These are phyloP conservation scores for Agrotis segetum DNA, from an alignment of 2,888 invertebrate genomes.

Conservation along the genomic window DNA sequence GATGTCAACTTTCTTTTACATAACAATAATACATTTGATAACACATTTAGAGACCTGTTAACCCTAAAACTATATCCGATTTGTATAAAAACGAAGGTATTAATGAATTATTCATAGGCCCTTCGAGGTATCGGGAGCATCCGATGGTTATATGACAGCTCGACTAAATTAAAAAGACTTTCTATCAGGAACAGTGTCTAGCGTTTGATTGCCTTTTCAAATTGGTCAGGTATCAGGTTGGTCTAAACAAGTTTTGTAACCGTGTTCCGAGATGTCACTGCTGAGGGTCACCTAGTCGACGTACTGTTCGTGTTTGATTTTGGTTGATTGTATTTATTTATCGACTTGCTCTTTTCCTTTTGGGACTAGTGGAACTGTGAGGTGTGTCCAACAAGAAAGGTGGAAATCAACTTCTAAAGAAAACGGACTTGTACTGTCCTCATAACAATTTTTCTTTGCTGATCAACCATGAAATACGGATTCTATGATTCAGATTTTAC, in stretches of 20 bases:
- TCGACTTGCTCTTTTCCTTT: slow-evolving; percentile 40
- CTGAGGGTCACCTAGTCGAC: slow-evolving; percentile 58
- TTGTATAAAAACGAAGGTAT: slow-evolving; percentile 53
- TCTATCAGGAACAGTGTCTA: slow-evolving; percentile 14
- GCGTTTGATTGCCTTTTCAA: slow-evolving; percentile 37
- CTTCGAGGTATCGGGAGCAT: slow-evolving; percentile 59
- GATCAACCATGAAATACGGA: not conserved
- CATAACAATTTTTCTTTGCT: not conserved
- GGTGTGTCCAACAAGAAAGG: not conserved
- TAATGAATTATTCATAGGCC: slow-evolving; percentile 67
- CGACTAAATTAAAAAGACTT: slow-evolving; percentile 47
- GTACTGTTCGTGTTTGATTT: slow-evolving; percentile 54
- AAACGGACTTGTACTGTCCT: not conserved
- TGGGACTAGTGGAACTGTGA: slow-evolving; percentile 27
- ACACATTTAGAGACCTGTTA: slow-evolving; percentile 56
- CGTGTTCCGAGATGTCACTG: slow-evolving; percentile 63
- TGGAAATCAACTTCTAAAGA: not conserved
- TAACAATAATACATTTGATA: slow-evolving; percentile 57
- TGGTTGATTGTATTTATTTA: slow-evolving; percentile 56
- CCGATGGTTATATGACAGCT: slow-evolving; percentile 37
- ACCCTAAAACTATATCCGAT: slow-evolving; percentile 69
- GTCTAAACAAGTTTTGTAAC: slow-evolving; percentile 64
- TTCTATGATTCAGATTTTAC: not conserved
- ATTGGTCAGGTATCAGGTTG: slow-evolving; percentile 51
- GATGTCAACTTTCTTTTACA: slow-evolving; percentile 63